Percentiles rank a stretch among this genome's conserved stretches.
Conservation (phyloP, 2,113 vertebrate genomes). For the Paramormyrops kingsleyae region DNA sequence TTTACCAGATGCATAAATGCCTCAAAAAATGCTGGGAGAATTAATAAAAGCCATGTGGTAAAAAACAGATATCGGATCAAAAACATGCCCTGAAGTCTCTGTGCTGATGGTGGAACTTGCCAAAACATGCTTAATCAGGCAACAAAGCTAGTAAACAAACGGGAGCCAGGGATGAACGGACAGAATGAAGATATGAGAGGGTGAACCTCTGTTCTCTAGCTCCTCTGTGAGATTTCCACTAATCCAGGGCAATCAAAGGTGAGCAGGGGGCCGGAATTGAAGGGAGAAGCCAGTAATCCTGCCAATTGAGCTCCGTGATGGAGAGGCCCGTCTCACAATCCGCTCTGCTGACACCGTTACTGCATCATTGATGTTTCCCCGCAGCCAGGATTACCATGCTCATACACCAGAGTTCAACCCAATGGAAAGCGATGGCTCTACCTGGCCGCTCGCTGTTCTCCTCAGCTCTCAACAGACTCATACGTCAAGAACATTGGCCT, state of each 20-base stretch:
- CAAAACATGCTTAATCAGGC: background rate
- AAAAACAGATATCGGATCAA: background rate
- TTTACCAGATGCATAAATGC: background rate
- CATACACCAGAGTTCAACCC: background rate
- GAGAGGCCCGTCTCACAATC: background rate
- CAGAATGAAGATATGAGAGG: background rate
- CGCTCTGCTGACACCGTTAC: background rate
- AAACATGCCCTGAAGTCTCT: background rate
- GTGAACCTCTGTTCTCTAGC: background rate
- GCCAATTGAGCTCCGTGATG: background rate
- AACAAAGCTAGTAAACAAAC: conserved; percentile 6
- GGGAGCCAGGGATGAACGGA: background rate
- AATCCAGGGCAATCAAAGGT: conserved; percentile 22
- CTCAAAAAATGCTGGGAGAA: background rate
- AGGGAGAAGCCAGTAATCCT: conserved; percentile 18
- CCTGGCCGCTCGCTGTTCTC: background rate
- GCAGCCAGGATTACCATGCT: background rate
- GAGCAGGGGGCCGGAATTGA: background rate
- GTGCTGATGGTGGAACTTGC: background rate
- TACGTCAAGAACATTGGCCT: background rate
- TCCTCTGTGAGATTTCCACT: conserved; percentile 9
- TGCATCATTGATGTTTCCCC: background rate
- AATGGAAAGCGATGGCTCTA: background rate
- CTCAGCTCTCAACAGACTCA: background rate
- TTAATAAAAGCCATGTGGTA: background rate